These are phyloP conservation scores for Xanthostigma xanthostigma DNA, from an alignment of 2,888 invertebrate genomes.

Conservation along the genomic window DNA sequence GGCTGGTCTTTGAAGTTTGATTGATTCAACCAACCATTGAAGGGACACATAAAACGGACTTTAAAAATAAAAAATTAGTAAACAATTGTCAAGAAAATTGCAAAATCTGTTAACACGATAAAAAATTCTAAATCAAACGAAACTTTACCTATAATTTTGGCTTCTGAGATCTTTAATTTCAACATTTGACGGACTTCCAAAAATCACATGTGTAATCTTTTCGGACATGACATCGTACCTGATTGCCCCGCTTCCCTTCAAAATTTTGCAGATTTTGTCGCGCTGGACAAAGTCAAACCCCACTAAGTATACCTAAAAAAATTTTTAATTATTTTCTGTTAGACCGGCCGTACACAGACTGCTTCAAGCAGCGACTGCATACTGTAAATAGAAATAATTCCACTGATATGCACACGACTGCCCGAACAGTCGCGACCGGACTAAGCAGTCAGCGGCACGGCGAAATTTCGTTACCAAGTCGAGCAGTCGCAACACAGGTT, in stretches of 20 bases:
- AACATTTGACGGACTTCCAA: slow-evolving; percentile 39
- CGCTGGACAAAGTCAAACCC: slow-evolving; percentile 46
- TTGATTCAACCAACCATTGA: slow-evolving; percentile 64
- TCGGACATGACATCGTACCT: slow-evolving; percentile 61
- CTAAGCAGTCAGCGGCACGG: no score
- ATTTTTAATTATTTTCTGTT: not conserved
- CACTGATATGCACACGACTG: no score
- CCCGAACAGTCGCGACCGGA: no score
- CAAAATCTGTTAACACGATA: not conserved
- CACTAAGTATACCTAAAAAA: slow-evolving; percentile 44
- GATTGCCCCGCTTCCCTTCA: slow-evolving; percentile 71
- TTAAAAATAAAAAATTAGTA: slow-evolving; percentile 9
- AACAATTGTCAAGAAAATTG: not conserved
- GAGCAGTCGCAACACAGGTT: no score
- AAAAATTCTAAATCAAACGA: not conserved
- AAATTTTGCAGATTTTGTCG: slow-evolving; percentile 51
- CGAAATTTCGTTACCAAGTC: no score
- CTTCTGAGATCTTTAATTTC: slow-evolving; percentile 28
- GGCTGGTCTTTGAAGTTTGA: slow-evolving; percentile 41
- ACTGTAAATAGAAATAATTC: no score
- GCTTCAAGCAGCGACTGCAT: no score
- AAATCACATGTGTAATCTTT: slow-evolving; percentile 66
- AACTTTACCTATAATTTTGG: slow-evolving; percentile 18
- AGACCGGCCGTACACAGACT: no score
- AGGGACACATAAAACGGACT: slow-evolving; percentile 48